phyloP scores from a whole-genome alignment of 2,113 vertebrate species.

The Actinemys pallida region DNA sequence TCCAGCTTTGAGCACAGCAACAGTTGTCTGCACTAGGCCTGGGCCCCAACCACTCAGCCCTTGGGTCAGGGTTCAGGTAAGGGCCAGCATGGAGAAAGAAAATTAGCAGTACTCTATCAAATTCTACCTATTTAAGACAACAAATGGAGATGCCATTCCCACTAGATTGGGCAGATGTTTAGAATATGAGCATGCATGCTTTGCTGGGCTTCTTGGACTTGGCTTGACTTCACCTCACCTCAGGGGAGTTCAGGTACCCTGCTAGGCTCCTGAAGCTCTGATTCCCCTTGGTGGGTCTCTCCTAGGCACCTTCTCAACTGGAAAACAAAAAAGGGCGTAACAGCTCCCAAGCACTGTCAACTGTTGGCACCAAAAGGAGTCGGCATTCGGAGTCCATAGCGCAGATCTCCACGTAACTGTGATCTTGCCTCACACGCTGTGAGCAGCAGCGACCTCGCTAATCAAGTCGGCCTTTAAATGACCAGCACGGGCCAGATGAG shows the following conservation, averaged over 20 bases:
- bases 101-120: not conserved
- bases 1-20: not conserved
- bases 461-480: not conserved
- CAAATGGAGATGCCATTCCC: not conserved
- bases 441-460: not conserved
- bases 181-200: not conserved
- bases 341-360: not conserved
- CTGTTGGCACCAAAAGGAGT: not conserved
- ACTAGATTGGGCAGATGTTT: not conserved
- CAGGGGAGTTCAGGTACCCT: not conserved
- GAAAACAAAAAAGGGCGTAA: not conserved
- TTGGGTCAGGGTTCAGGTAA: no score
- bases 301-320: not conserved
- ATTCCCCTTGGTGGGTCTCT: not conserved
- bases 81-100: not conserved
- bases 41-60: not conserved
- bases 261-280: not conserved
- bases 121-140: not conserved
- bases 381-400: not conserved
- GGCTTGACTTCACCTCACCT: not conserved
- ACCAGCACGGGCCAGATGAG: not conserved
- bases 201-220: not conserved
- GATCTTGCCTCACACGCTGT: not conserved
- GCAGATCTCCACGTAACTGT: not conserved
- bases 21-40: no score